phyloP scores from a whole-genome alignment of 1,140 invertebrate genomes.

The Potamilus streckersoni region DNA sequence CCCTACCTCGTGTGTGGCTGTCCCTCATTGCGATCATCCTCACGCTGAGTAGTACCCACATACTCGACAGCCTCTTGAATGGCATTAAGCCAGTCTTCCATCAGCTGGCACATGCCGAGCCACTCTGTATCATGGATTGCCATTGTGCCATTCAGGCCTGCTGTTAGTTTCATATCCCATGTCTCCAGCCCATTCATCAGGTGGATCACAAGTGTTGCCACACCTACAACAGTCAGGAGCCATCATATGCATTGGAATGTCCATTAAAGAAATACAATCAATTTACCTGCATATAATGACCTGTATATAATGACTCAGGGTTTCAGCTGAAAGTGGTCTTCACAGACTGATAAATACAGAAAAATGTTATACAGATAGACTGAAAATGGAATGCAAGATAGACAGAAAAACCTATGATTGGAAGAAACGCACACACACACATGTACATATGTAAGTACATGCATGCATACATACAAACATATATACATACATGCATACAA shows the following conservation, averaged over 20 bases:
- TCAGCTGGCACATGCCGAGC: constrained; percentile 51
- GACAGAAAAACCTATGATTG: too few relatives aligned
- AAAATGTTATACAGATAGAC: too few relatives aligned
- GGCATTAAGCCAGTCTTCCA: constrained; percentile 63
- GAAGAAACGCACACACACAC: too few relatives aligned
- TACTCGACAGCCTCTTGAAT: constrained; percentile 50
- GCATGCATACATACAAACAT: too few relatives aligned
- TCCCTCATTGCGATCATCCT: constrained; percentile 51
- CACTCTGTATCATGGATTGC: constrained; percentile 62
- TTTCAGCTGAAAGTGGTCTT: too few relatives aligned
- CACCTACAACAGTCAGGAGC: constrained; percentile 40
- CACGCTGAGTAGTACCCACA: constrained; percentile 54
- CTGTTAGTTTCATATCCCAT: constrained; percentile 57
- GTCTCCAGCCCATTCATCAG: constrained; percentile 59
- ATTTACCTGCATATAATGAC: too few relatives aligned
- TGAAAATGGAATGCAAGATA: too few relatives aligned
- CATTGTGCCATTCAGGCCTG: constrained; percentile 47
- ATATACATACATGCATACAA: too few relatives aligned
- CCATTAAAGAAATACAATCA: too few relatives aligned
- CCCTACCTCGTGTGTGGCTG: constrained; percentile 54
- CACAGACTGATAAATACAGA: too few relatives aligned
- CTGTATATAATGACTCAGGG: too few relatives aligned
- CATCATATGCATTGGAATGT: neutral
- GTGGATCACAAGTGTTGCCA: constrained; percentile 59
- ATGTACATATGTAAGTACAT: too few relatives aligned